Conservation (phyloP, 2,113 vertebrate species). For the Zosterops pallidus region DNA sequence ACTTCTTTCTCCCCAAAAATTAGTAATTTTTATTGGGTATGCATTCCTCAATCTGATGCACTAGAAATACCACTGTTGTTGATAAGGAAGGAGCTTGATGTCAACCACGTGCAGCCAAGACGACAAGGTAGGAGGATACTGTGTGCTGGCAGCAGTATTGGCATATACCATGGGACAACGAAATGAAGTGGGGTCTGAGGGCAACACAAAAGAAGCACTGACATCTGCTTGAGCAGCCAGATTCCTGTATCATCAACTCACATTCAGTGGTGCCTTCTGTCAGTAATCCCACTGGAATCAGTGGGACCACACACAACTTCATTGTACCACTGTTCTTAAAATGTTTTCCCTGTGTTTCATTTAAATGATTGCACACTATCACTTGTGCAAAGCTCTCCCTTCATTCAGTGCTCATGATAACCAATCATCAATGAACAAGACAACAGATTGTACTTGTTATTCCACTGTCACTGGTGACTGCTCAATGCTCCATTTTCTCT, state of each 20-base stretch:
- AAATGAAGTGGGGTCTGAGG: not conserved
- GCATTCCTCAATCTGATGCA: not conserved
- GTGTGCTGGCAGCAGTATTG: not conserved
- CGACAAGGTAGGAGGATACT: not conserved
- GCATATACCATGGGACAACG: not conserved
- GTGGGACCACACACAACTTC: rapidly evolving
- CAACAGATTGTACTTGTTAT: not conserved
- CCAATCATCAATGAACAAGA: not conserved
- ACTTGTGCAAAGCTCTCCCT: not conserved
- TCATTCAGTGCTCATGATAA: rapidly evolving
- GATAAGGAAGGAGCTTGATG: not conserved
- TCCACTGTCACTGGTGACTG: rapidly evolving
- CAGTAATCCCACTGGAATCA: not conserved
- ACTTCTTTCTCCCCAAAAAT: rapidly evolving
- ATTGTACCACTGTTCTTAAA: not conserved
- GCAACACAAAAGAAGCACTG: not conserved
- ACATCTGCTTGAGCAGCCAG: rapidly evolving
- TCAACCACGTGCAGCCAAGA: rapidly evolving
- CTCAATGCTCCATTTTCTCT: not conserved
- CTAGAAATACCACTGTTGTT: not conserved
- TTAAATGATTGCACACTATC: rapidly evolving
- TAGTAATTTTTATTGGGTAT: not conserved
- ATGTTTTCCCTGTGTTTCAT: not conserved
- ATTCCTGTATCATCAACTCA: not conserved
- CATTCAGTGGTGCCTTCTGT: not conserved